Percentiles rank a stretch among this genome's conserved stretches.
These are phyloP conservation scores for Monoplex corrugatus DNA, from an alignment of 2,888 invertebrate species.

Conservation along the genomic window DNA sequence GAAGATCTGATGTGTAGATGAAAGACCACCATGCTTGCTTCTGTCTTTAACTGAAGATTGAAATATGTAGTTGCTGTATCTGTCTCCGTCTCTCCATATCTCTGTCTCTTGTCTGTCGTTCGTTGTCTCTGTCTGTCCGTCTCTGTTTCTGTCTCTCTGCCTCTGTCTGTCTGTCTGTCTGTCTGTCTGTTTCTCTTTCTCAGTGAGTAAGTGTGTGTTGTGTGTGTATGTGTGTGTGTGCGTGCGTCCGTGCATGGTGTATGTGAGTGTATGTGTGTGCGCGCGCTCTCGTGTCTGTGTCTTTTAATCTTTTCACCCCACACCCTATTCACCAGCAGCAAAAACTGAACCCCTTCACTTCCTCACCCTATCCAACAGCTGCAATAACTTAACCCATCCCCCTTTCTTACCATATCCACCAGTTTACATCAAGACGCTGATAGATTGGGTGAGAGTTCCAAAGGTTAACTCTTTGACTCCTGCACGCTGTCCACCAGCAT, in stretches of 20 bases:
- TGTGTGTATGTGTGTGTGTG: conserved; percentile 25
- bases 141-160: neutral
- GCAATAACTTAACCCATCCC: too few relatives aligned
- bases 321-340: too few relatives aligned
- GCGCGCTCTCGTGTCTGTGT: neutral
- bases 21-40: neutral
- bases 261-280: neutral
- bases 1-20: neutral
- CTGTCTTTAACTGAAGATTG: neutral
- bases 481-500: too few relatives aligned
- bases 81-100: neutral
- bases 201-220: neutral
- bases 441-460: too few relatives aligned
- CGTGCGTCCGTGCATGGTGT: neutral
- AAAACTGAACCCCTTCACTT: too few relatives aligned
- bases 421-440: too few relatives aligned
- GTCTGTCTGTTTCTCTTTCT: neutral
- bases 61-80: neutral
- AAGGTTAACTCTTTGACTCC: too few relatives aligned
- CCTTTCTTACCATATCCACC: too few relatives aligned
- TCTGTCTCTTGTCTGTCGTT: neutral
- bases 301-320: too few relatives aligned
- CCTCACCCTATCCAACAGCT: too few relatives aligned
- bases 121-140: neutral
- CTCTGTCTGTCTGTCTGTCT: neutral